Evolutionary conservation across 2,797 vertebrate species (phyloP).

Genomic region (Phalloptychus januarius): DNA sequence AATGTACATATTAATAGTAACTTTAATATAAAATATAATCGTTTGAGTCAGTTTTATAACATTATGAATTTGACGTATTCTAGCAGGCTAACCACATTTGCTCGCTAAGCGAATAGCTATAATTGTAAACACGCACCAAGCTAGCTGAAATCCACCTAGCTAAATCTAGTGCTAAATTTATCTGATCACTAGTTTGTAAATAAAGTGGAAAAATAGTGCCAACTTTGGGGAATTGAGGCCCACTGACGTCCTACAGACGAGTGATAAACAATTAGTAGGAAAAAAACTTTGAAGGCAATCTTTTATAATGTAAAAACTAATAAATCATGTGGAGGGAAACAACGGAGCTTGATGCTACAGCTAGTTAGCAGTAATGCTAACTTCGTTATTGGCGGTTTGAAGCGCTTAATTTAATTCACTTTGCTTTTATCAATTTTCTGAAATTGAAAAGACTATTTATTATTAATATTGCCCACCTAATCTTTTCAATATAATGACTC

Average conservation of each 20-base stretch:
- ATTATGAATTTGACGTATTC: not conserved
- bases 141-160: constrained; percentile 37
- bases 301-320: not conserved
- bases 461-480: not conserved
- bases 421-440: not conserved
- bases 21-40: not conserved
- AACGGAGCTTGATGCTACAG: constrained; percentile 14
- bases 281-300: rapidly evolving
- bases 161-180: not conserved
- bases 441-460: too few relatives aligned
- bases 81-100: not conserved
- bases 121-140: constrained; percentile 71
- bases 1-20: rapidly evolving
- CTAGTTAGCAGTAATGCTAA: constrained; percentile 31
- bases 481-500: not conserved
- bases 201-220: not conserved
- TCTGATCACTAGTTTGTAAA: not conserved
- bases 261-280: rapidly evolving
- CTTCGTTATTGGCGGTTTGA: not conserved
- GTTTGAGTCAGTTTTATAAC: not conserved
- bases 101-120: constrained; percentile 27
- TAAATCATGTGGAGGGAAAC: constrained; percentile 59
- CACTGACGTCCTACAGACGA: not conserved
- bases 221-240: not conserved
- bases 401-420: not conserved